Percentiles rank a stretch among this genome's conserved stretches.
phyloP scores from a whole-genome alignment of 1,140 invertebrate species.

The Leptopilina boulardi region DNA sequence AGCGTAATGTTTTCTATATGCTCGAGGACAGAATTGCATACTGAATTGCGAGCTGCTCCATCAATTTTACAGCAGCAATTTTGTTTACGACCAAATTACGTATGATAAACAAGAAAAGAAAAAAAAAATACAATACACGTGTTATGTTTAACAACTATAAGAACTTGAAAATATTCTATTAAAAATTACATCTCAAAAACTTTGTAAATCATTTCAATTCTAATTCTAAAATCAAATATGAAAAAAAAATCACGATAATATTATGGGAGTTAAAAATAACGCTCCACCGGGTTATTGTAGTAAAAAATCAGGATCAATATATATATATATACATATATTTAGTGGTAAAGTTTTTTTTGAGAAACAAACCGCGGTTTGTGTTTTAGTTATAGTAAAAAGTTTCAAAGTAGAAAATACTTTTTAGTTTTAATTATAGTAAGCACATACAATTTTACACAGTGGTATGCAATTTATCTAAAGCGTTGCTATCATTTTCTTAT shows the following conservation, averaged over 20 bases:
- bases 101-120: constrained; percentile 49
- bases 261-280: too few relatives aligned
- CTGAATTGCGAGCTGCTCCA: constrained; percentile 47
- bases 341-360: background rate
- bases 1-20: constrained; percentile 46
- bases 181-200: background rate
- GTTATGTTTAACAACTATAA: background rate
- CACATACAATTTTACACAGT: constrained; percentile 1
- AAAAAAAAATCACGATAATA: too few relatives aligned
- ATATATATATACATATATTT: too few relatives aligned
- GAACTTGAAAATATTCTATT: background rate
- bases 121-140: constrained; percentile 45
- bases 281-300: background rate
- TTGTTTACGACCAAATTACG: constrained; percentile 64
- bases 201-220: too few relatives aligned
- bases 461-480: constrained; percentile 5
- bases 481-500: constrained; percentile 14
- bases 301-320: background rate
- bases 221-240: too few relatives aligned
- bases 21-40: constrained; percentile 42
- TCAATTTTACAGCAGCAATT: constrained; percentile 67
- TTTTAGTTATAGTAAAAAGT: background rate
- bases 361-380: background rate
- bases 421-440: constrained; percentile 7
- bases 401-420: background rate